These are phyloP conservation scores for Coptodon bakossiorum DNA, from an alignment of 2,113 vertebrate genomes.

Conservation along the genomic window DNA sequence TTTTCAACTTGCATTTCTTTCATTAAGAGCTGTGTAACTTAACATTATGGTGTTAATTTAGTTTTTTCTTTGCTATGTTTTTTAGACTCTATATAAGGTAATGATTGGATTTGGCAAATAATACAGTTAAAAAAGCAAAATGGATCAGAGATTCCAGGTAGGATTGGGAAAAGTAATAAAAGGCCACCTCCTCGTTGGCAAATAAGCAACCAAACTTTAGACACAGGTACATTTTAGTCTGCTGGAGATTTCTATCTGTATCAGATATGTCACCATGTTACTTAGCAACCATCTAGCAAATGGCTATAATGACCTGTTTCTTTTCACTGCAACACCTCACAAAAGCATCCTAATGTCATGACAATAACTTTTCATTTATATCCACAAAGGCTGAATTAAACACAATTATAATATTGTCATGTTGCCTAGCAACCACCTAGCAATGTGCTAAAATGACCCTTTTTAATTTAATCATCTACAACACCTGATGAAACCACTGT, in stretches of 20 bases:
- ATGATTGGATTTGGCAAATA: background rate
- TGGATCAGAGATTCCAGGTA: background rate
- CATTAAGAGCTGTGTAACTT: background rate
- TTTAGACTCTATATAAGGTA: background rate
- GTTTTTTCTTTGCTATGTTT: background rate
- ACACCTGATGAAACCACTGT: background rate
- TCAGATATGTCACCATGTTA: background rate
- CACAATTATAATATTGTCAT: background rate
- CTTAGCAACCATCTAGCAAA: background rate
- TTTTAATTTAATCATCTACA: background rate
- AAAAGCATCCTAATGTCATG: background rate
- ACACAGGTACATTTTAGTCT: background rate
- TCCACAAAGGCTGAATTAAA: background rate
- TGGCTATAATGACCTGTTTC: background rate
- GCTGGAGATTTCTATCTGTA: background rate
- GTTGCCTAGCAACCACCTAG: background rate
- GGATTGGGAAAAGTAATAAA: background rate
- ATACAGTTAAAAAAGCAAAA: background rate
- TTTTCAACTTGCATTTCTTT: background rate
- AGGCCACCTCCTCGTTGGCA: background rate
- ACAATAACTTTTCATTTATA: background rate
- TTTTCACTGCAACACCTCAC: rapidly evolving
- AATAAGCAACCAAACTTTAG: background rate
- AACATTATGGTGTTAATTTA: background rate
- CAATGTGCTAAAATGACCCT: background rate